Evolutionary conservation across 2,888 invertebrate species (phyloP).

Genomic region (Daptonema setosum): DNA sequence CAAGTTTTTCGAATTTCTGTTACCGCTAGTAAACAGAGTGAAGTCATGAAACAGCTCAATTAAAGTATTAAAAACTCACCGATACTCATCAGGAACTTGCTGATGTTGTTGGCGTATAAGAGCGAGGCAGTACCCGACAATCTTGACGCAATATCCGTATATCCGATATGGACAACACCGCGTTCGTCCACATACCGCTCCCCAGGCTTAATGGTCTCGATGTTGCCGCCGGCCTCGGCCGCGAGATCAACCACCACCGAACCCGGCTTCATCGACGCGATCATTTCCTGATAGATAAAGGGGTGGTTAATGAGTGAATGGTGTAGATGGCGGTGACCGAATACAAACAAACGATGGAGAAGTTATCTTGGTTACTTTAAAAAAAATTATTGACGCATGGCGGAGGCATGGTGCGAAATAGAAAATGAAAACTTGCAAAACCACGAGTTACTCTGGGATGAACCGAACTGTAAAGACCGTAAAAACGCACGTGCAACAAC

Average conservation of each 20-base stretch:
- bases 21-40: too few species aligned
- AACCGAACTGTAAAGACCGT: too few species aligned
- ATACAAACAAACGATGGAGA: conserved; percentile 1
- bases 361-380: conserved; percentile 2
- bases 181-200: conserved; percentile 49
- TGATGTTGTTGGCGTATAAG: conserved; percentile 69
- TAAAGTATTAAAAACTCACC: conserved; percentile 40
- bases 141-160: conserved; percentile 54
- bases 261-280: conserved; percentile 59
- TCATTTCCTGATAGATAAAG: conserved; percentile 41
- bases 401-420: too few species aligned
- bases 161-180: conserved; percentile 58
- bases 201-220: conserved; percentile 50
- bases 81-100: conserved; percentile 58
- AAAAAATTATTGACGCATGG: too few species aligned
- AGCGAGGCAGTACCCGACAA: conserved; percentile 66
- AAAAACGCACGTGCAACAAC: too few species aligned
- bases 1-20: too few species aligned
- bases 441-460: too few species aligned
- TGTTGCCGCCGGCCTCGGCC: conserved; percentile 65
- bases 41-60: too few species aligned
- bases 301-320: not conserved
- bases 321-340: not conserved
- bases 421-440: too few species aligned
- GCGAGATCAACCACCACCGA: conserved; percentile 71